These are phyloP conservation scores for Pachyramphus minor DNA, from an alignment of 2,113 vertebrate genomes.

Conservation along the genomic window DNA sequence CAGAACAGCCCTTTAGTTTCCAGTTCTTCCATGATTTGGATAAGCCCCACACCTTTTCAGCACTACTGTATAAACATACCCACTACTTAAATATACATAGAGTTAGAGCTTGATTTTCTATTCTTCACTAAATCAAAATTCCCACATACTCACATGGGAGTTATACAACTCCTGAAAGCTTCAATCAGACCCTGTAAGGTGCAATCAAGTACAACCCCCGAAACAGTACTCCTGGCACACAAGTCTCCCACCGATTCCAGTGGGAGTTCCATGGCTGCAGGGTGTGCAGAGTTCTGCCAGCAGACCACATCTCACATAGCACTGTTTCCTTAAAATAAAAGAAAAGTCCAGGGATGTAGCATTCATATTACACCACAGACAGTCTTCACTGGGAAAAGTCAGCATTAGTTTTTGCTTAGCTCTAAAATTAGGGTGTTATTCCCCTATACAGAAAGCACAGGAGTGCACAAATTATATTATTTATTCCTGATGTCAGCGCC, in stretches of 20 bases:
- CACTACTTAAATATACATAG: background rate
- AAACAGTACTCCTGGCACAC: background rate
- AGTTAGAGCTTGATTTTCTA: background rate
- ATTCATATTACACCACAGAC: background rate
- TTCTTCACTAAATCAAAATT: background rate
- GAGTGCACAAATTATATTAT: background rate
- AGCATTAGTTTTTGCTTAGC: background rate
- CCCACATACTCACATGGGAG: background rate
- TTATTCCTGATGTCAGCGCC: background rate
- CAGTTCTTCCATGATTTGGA: background rate
- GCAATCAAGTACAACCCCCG: background rate
- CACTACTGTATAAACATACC: background rate
- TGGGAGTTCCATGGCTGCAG: background rate
- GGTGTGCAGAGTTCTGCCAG: background rate
- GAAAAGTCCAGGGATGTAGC: background rate
- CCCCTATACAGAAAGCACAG: background rate
- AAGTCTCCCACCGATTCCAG: background rate
- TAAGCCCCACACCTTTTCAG: background rate
- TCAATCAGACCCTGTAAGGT: slow-evolving; percentile 15
- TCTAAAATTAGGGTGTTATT: background rate
- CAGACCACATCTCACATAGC: background rate
- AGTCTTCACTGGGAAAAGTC: background rate
- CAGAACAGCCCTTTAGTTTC: background rate
- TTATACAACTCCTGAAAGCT: background rate
- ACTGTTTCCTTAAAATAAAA: background rate